A percentile compares a stretch with the other conserved stretches of the same genome.
These are phyloP conservation scores for Diplosoma virens DNA, from an alignment of 23 tunicate genomes.

Conservation along the genomic window DNA sequence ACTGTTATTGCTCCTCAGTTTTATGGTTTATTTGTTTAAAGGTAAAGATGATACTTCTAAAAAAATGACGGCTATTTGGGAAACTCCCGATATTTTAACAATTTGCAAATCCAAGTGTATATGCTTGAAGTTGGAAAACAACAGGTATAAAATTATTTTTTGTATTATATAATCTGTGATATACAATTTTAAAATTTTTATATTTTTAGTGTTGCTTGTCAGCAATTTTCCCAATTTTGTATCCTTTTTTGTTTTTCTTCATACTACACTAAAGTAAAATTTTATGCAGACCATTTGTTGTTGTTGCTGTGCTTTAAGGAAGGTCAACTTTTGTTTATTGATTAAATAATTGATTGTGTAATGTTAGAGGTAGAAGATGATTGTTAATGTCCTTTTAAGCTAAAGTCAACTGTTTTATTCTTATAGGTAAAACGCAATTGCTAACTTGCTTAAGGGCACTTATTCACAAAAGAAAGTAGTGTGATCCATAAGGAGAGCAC, in stretches of 20 bases:
- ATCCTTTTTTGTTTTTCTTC: constrained; percentile 63
- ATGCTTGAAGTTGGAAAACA: background rate
- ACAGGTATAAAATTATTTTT: constrained; percentile 21
- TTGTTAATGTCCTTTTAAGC: too few species aligned
- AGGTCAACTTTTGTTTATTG: too few species aligned
- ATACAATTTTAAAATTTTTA: background rate
- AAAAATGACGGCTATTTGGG: constrained; percentile 41
- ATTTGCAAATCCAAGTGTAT: constrained; percentile 24
- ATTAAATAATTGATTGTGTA: too few species aligned
- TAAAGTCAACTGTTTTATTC: too few species aligned
- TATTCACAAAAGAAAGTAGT: too few species aligned
- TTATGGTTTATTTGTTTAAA: background rate
- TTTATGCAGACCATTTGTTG: too few species aligned
- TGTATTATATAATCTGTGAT: background rate
- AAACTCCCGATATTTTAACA: background rate
- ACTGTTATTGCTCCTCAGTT: background rate
- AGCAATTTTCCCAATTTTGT: constrained; percentile 58
- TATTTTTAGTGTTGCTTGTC: constrained; percentile 40
- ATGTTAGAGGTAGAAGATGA: too few species aligned
- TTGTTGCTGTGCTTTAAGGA: too few species aligned
- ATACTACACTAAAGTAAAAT: too few species aligned
- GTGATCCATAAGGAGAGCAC: too few species aligned
- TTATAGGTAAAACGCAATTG: too few species aligned
- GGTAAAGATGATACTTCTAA: constrained; percentile 47
- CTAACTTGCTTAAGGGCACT: too few species aligned